Evolutionary conservation across 2,113 vertebrate species (phyloP).

Genomic region (Machaerirhynchus nigripectus): DNA sequence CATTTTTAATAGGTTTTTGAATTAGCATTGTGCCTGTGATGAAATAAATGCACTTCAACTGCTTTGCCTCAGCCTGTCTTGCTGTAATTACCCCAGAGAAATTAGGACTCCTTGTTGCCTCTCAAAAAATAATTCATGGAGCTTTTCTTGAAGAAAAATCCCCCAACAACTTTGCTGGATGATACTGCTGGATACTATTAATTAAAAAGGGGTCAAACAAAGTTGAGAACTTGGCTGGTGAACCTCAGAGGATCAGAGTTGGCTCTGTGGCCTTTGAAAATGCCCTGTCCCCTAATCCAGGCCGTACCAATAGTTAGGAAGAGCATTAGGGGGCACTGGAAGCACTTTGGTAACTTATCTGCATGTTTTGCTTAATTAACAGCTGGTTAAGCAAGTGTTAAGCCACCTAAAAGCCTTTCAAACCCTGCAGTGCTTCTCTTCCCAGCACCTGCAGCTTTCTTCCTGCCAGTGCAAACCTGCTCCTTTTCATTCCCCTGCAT

Average conservation of each 20-base stretch:
- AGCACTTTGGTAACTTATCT: background rate
- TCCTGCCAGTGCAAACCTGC: background rate
- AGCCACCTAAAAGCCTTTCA: background rate
- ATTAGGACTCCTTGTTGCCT: background rate
- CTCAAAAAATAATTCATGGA: background rate
- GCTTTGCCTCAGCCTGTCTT: background rate
- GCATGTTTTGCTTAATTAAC: background rate
- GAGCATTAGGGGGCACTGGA: constrained; percentile 29
- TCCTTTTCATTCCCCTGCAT: background rate
- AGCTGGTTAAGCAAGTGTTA: background rate
- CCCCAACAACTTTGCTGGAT: background rate
- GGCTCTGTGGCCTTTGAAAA: background rate
- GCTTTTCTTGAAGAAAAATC: background rate
- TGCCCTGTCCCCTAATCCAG: background rate
- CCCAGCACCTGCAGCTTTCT: background rate
- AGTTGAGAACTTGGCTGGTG: background rate
- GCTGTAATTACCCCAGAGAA: constrained; percentile 16
- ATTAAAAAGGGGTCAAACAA: background rate
- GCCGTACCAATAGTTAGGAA: background rate
- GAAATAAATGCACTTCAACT: background rate
- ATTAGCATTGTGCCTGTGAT: background rate
- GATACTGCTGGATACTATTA: background rate
- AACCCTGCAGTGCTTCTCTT: background rate
- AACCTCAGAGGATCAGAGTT: background rate
- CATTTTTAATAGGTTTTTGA: constrained; percentile 8